Conservation (phyloP, 2,888 invertebrate genomes). For the Caenorhabditis sp. region DNA sequence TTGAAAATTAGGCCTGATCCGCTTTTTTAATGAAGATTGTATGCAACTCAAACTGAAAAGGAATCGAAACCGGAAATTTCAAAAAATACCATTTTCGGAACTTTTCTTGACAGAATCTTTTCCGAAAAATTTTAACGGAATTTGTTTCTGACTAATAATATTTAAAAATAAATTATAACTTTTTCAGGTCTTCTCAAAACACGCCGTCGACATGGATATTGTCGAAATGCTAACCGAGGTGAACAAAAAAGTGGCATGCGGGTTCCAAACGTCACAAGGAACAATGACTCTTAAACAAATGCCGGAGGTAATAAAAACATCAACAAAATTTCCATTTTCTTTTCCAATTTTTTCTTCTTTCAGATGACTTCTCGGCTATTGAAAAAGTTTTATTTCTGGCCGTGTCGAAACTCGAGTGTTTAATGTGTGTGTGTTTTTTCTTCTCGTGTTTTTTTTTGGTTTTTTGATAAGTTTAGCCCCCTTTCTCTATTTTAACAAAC, state of each 20-base stretch:
- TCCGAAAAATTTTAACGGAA: no score
- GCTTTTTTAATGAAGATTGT: no score
- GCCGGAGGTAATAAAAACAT: slow-evolving; percentile 21
- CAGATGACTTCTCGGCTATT: slow-evolving; percentile 53
- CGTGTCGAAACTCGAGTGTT: slow-evolving; percentile 31
- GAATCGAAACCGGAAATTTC: no score
- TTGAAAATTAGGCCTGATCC: no score
- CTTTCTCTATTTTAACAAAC: slow-evolving; percentile 18
- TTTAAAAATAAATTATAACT: not conserved
- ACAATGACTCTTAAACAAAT: slow-evolving; percentile 27
- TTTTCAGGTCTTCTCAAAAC: slow-evolving; percentile 38
- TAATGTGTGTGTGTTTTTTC: no score
- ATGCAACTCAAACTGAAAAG: no score
- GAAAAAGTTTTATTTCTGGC: slow-evolving; percentile 69
- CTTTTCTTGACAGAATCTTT: no score
- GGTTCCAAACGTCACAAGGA: slow-evolving; percentile 36
- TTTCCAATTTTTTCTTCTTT: slow-evolving; percentile 31
- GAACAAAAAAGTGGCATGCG: slow-evolving; percentile 36
- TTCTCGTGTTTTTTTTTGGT: not conserved
- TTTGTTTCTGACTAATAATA: not conserved
- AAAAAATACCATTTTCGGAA: no score
- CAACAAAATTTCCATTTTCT: not conserved
- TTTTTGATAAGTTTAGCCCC: not conserved
- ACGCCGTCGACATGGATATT: slow-evolving; percentile 55
- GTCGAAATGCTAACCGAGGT: slow-evolving; percentile 57